Percentiles rank a stretch among this genome's conserved stretches.
phyloP scores from a whole-genome alignment of 2,113 vertebrate genomes.

The Phalacrocorax pelagicus region DNA sequence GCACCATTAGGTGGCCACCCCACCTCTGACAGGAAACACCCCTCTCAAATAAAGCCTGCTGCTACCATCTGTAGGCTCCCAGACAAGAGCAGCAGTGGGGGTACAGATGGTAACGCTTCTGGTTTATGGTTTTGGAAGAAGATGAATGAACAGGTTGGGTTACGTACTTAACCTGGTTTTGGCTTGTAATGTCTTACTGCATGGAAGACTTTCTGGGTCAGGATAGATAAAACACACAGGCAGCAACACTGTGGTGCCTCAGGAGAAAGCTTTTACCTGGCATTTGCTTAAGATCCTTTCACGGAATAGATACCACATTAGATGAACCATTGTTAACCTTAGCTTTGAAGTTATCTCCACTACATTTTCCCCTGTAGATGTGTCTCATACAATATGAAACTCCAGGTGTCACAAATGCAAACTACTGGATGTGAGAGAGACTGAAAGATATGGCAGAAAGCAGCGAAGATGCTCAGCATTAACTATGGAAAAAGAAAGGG shows the following conservation, averaged over 20 bases:
- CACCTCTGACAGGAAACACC: neutral
- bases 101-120: neutral
- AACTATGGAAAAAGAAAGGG: neutral
- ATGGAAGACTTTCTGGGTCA: conserved; percentile 38
- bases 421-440: neutral
- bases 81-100: rapidly evolving
- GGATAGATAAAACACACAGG: neutral
- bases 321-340: neutral
- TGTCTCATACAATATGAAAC: neutral
- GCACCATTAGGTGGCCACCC: neutral
- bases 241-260: neutral
- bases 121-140: neutral
- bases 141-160: neutral
- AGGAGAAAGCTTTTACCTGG: neutral
- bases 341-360: neutral
- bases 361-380: neutral
- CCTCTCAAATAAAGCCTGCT: neutral
- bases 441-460: neutral
- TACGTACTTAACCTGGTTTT: neutral
- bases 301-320: neutral
- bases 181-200: neutral
- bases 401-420: neutral
- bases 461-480: neutral
- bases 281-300: neutral
- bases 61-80: neutral